Evolutionary conservation across 1,140 invertebrate species (phyloP), one percentile per base, ranked within the genome.

Genomic region (Drosophila littoralis): DNA sequence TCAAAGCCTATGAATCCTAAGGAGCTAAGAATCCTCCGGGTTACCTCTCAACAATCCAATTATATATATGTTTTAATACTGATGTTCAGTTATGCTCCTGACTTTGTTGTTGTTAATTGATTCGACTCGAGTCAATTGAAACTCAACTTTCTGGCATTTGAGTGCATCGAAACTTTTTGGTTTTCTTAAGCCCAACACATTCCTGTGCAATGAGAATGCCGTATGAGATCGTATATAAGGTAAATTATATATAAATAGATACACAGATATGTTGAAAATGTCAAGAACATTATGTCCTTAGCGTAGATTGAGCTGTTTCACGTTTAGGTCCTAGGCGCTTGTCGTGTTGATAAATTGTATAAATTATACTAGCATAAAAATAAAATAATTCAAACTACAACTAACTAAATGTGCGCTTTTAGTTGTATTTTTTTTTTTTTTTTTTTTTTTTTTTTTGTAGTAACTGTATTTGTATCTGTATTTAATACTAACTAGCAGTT

Each of bases 401-500:
- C 17, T 12, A 58, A 63, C 71, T 78, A 75, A 75, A 64, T 81
- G 70, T 74, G 74, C 43, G 64, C 64, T 81, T 78, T 68, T 74
- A 67, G 46, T 79, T 80, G 73, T 60, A 75, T 83, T 77, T 51
- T 36, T 22, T 40, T 69, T 69, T 57, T 77, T 58, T 15, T 72
- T 69, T 63, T 68, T 70, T 81, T 81, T 80, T 63, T 81, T 79
- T 81, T 57, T 55, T 35, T 48, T 36, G 42, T 68, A 69, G 54
- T 58, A 42, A 69, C 54, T 64, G 54, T 70, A 64, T 46, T 17
- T 64, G 67, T 85, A 68, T 71, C 71, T 86, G 82, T 85, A 85
- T 85, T 71, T 75, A 85, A 85, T 85, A 85, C 82, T 85, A 81
- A 63, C 78, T 85, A 86, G 79, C 71, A 72, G 42, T 81, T 81